phyloP scores from a whole-genome alignment of 2,113 vertebrate species.

The Ictalurus punctatus region DNA sequence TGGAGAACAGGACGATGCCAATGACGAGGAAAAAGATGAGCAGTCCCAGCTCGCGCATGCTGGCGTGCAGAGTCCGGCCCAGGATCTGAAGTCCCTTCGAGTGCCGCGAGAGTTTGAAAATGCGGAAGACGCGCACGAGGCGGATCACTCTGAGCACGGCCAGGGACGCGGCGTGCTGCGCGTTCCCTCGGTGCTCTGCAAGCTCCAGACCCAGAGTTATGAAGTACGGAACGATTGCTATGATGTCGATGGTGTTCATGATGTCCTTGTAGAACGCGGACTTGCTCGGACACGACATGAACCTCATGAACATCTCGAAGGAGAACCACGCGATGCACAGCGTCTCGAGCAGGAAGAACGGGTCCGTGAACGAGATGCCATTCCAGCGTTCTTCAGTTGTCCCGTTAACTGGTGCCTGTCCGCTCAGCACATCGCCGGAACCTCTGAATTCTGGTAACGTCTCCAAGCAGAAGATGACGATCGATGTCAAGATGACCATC shows the following conservation, averaged over 20 bases:
- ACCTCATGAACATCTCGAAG: slow-evolving; percentile 88
- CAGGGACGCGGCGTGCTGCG: slow-evolving; percentile 88
- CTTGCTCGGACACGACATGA: slow-evolving; percentile 88
- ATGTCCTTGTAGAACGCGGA: slow-evolving; percentile 86
- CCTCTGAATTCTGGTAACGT: slow-evolving; percentile 88
- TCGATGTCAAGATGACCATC: slow-evolving; percentile 86
- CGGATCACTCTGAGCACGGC: slow-evolving; percentile 91
- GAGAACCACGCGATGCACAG: slow-evolving; percentile 93
- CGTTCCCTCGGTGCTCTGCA: slow-evolving; percentile 80
- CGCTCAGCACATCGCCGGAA: slow-evolving; percentile 56
- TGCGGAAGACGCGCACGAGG: slow-evolving; percentile 89
- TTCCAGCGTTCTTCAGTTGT: not conserved
- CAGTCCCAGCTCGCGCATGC: slow-evolving; percentile 88
- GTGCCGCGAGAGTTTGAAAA: slow-evolving; percentile 94
- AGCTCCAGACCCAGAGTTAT: slow-evolving; percentile 87
- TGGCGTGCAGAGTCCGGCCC: slow-evolving; percentile 88
- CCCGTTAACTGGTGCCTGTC: slow-evolving; percentile 64
- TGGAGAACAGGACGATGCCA: slow-evolving; percentile 91
- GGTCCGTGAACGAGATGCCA: slow-evolving; percentile 81
- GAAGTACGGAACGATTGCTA: slow-evolving; percentile 90
- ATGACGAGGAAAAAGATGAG: slow-evolving; percentile 95
- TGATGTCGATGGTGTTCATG: slow-evolving; percentile 90
- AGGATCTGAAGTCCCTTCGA: slow-evolving; percentile 94
- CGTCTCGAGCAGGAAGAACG: slow-evolving; percentile 92
- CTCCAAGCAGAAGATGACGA: slow-evolving; percentile 89